These are phyloP conservation scores for Artibeus jamaicensis DNA, from an alignment of 2,797 vertebrate species.

Conservation along the genomic window DNA sequence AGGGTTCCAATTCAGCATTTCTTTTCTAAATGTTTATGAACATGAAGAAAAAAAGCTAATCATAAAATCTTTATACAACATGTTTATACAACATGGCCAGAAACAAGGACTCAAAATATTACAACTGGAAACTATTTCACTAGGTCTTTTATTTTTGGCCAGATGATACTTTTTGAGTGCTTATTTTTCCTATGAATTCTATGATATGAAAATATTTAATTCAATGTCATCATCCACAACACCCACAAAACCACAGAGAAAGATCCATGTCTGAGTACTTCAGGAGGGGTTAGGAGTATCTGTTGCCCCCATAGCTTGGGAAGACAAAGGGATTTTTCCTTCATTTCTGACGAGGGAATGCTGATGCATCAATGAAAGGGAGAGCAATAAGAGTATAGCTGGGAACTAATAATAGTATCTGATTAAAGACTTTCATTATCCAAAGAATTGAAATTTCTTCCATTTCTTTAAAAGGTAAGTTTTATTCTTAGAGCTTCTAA, in stretches of 20 bases:
- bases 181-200: not conserved
- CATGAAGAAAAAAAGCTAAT: not conserved
- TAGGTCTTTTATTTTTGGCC: not conserved
- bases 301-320: not conserved
- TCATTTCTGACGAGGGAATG: not conserved
- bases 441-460: not conserved
- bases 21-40: not conserved
- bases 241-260: not conserved
- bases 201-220: not conserved
- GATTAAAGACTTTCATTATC: not conserved
- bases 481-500: not conserved
- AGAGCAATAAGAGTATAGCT: not conserved
- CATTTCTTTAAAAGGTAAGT: not conserved
- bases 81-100: not conserved
- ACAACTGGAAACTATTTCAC: not conserved
- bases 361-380: not conserved
- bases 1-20: not conserved
- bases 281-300: not conserved
- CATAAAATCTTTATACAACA: not conserved
- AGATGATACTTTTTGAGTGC: not conserved
- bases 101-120: constrained; percentile 27
- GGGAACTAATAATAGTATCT: not conserved
- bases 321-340: not conserved
- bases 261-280: not conserved
- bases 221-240: not conserved